Evolutionary conservation across 2,888 invertebrate species (phyloP), one percentile per base, ranked within the genome.

Genomic region (Boloria selene): DNA sequence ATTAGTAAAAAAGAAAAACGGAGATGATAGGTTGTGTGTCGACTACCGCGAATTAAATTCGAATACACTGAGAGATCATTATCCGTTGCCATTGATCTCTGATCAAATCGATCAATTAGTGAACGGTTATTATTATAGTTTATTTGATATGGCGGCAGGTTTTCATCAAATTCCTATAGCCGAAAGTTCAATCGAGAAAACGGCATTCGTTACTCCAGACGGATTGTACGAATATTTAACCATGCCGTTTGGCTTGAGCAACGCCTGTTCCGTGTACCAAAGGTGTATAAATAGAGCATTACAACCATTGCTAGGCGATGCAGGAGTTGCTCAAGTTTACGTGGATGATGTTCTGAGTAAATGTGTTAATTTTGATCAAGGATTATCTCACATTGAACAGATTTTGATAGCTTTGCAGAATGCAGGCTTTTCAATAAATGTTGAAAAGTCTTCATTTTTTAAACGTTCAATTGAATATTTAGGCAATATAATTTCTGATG

Each of bases 241-340:
- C 0, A 78, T 79, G 78, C 78, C 79, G 0, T 78, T 76, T 67
- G 76, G 77, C 0, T 42, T 79, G 0, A 38, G 73, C 17, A 78
- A 77, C 42, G 75, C 77, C 0, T 26, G 31, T 2, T 71, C 76
- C 0, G 77, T 79, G 1, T 75, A 73, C 44, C 75, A 77, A 50
- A 45, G 74, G 0, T 69, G 70, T 22, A 77, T 75, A 0, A 77
- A 75, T 18, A 49, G 63, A 31, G 68, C 68, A 3, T 44, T 69
- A 0, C 6, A 3, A 1, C 22, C 59, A 10, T 38, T 68, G 2
- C 16, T 69, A 3, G 64, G 56, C 0, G 16, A 13, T 45, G 51
- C 22, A 51, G 22, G 22, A 22, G 22, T 22, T 22, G 71, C 69
- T 4, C 74, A 74, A 10, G 77, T 78, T 0, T 79, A 80, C 38